These are phyloP conservation scores for Chlorodrepanis virens DNA, from an alignment of 2,113 vertebrate species.

Conservation along the genomic window DNA sequence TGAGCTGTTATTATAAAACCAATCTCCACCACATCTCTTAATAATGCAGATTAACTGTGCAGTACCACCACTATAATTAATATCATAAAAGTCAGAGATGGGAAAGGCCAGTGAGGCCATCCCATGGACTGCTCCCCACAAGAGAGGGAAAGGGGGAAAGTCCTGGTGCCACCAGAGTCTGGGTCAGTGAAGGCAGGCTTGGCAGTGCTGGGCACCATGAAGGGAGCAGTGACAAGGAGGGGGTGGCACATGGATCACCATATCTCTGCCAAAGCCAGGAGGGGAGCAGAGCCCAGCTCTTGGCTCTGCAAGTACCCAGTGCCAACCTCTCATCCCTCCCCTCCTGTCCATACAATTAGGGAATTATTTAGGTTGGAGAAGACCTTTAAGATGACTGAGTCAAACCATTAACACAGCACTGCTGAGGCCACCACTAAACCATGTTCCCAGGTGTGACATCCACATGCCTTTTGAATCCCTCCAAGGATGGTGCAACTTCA, in stretches of 20 bases:
- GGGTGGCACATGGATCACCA: fast-evolving
- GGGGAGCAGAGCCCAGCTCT: not conserved
- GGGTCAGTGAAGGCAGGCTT: not conserved
- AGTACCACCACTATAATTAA: slow-evolving; percentile 36
- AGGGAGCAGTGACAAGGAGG: not conserved
- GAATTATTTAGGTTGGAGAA: not conserved
- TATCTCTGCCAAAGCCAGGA: not conserved
- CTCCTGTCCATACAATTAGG: not conserved
- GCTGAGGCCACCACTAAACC: not conserved
- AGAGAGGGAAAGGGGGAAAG: not conserved
- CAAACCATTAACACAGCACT: not conserved
- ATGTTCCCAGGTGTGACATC: not conserved
- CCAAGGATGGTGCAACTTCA: not conserved
- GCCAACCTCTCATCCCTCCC: not conserved
- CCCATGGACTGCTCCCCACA: not conserved
- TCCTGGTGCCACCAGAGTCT: not conserved
- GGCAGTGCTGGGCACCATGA: fast-evolving
- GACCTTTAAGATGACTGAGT: not conserved
- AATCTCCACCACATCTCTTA: slow-evolving; percentile 25
- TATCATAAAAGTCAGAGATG: slow-evolving; percentile 6
- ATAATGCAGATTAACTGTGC: slow-evolving; percentile 46
- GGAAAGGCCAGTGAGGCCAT: not conserved
- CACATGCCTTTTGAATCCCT: not conserved
- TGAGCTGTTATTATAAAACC: slow-evolving; percentile 34
- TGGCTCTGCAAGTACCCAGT: not conserved